These are phyloP conservation scores for Ondatra zibethicus DNA, from an alignment of 2,113 vertebrate species.

Conservation along the genomic window DNA sequence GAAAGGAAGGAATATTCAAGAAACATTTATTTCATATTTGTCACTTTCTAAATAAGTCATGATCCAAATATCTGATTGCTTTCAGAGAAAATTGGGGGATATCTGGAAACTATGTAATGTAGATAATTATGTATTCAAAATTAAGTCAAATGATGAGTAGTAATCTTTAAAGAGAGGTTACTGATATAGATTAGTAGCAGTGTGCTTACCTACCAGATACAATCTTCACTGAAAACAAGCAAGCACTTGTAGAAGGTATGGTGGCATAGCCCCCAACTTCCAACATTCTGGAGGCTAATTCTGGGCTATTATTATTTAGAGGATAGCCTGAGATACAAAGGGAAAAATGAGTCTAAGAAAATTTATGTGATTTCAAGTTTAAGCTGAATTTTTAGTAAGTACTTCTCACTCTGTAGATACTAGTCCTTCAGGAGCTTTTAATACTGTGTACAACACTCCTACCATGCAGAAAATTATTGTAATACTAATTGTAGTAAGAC, in stretches of 20 bases:
- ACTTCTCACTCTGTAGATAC: neutral
- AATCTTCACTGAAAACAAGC: neutral
- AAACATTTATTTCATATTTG: neutral
- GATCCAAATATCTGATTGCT: neutral
- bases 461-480: neutral
- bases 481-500: neutral
- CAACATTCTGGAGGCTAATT: neutral
- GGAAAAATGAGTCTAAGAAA: too few relatives aligned
- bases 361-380: neutral
- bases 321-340: neutral
- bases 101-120: neutral
- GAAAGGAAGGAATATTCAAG: neutral
- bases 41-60: neutral
- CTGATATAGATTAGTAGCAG: neutral
- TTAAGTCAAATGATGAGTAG: neutral
- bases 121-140: neutral
- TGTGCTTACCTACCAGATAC: neutral
- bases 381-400: neutral
- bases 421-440: neutral
- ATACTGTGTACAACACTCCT: neutral
- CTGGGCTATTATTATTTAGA: too few relatives aligned
- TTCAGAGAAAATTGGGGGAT: neutral
- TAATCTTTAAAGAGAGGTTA: neutral
- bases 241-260: neutral
- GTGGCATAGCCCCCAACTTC: fast-evolving